phyloP scores from a whole-genome alignment of 2,797 vertebrate species.

The Mormyrops attenuatus region DNA sequence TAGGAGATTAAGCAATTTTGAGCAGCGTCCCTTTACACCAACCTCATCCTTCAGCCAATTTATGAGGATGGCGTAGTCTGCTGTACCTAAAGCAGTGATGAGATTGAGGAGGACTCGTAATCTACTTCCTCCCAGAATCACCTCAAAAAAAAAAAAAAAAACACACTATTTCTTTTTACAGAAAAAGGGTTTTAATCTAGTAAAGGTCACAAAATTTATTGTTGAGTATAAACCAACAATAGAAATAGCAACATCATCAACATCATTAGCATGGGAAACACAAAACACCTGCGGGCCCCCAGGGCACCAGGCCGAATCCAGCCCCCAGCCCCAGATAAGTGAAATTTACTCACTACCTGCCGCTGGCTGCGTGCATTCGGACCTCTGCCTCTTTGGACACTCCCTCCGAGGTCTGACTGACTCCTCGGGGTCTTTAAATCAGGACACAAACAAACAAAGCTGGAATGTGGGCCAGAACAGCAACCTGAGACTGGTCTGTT shows the following conservation, averaged over 20 bases:
- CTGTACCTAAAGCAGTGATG: neutral
- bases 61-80: neutral
- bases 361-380: conserved; percentile 5
- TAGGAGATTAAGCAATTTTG: neutral
- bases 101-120: neutral
- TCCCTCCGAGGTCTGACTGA: conserved; percentile 20
- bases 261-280: neutral
- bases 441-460: neutral
- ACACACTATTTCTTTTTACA: neutral
- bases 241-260: neutral
- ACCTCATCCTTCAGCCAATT: neutral
- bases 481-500: neutral
- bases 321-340: neutral
- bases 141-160: neutral
- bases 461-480: neutral
- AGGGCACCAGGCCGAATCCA: neutral
- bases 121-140: neutral
- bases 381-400: conserved; percentile 16
- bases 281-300: neutral
- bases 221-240: neutral
- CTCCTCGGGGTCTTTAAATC: conserved; percentile 19
- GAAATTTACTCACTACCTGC: neutral
- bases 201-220: neutral
- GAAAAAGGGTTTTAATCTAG: neutral
- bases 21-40: neutral